phyloP scores from a whole-genome alignment of 1,140 invertebrate genomes.

The Hypsibius dujardini region DNA sequence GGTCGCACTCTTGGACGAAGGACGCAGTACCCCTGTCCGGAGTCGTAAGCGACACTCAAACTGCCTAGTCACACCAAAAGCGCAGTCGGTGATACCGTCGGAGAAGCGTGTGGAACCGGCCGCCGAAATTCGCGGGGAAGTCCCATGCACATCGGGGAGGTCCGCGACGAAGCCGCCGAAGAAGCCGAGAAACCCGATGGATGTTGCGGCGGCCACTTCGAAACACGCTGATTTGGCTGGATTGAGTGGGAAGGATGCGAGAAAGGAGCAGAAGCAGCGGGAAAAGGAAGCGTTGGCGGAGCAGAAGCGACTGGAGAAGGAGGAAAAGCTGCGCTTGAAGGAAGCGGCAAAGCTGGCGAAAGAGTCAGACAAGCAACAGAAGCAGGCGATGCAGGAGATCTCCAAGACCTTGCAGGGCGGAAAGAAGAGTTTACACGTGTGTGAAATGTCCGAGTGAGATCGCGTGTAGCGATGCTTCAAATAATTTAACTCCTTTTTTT shows the following conservation, averaged over 20 bases:
- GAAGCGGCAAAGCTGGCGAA: neutral
- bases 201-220: neutral
- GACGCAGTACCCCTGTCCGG: no score
- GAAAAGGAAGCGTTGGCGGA: neutral
- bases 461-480: neutral
- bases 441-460: neutral
- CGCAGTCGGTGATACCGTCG: no score
- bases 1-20: no score
- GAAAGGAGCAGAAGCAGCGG: neutral
- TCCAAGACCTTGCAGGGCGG: neutral
- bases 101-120: no score
- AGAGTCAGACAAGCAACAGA: neutral
- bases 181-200: neutral
- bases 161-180: neutral
- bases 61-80: no score
- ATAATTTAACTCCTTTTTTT: neutral
- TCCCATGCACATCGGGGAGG: neutral
- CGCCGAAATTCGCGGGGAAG: neutral
- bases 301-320: neutral
- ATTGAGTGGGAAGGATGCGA: neutral
- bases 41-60: no score
- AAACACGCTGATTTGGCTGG: neutral
- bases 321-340: neutral
- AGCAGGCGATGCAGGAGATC: neutral
- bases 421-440: neutral